Base-by-base conservation (phyloP, 2,797 vertebrate genomes). In the Pseudochaenichthys georgianus region DNA sequence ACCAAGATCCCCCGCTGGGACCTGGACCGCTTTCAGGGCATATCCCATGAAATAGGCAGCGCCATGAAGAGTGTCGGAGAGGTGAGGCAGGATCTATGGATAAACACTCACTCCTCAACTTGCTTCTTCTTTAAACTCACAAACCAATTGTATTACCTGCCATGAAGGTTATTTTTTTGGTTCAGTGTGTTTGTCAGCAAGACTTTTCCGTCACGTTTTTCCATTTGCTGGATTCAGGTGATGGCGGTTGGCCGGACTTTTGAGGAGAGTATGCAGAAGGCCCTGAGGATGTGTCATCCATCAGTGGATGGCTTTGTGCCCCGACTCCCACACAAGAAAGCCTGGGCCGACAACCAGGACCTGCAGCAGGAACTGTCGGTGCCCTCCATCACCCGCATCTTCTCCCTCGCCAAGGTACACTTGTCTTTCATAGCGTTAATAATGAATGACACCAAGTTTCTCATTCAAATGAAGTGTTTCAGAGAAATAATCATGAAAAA, bases 61-160 rank as follows among this genome's bases (percentile, higher is more conserved):
- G 95, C 97, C 63, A 98, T 99, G 97, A 99, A 98, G 93, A 99
- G 98, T 15, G 98, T 99, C 9, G 97, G 98, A 90, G 97, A 98
- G 96, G 97, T 98, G 81, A 9, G 83, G 31, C 17, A 46, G 28
- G 50, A 57, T 70, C 28, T 19, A n/a, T 0, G 0, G 48, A 63
- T 34, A 34, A 68, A 53, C 59, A 51, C 19, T 57, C 17, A 50
- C 19, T 54, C 9, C 31, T 31, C 41, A 12, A 8, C 64, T 21
- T 5, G 12, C 12, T 45, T 54, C 52, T 50, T 71, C 21, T 51
- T 38, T 3, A 1, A 17, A 9, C 52, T 55, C 63, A 62, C 28
- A 53, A 21, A 52, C n/a, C 2, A 5, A 8, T 47, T 1, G 67
- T 65, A 38, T 38, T 2, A 5, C 34, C 34, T 38, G 34, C 34